phyloP scores from a whole-genome alignment of 2,113 vertebrate genomes.

The Anoura caudifer region DNA sequence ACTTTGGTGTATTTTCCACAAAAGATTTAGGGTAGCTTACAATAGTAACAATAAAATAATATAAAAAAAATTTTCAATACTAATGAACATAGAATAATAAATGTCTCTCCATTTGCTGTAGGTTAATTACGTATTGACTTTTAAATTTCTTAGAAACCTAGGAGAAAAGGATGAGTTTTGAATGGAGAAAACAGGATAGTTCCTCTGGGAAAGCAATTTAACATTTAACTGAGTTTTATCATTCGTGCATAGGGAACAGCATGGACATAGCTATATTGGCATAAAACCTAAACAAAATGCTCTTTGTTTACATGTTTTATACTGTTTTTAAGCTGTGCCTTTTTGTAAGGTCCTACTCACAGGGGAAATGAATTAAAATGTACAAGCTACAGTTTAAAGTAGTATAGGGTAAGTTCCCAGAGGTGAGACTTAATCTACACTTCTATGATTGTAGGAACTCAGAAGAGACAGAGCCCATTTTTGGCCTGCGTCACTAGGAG shows the following conservation, averaged over 20 bases:
- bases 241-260: neutral
- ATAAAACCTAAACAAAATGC: neutral
- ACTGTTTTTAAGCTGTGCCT: neutral
- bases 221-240: neutral
- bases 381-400: neutral
- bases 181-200: neutral
- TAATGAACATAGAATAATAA: neutral
- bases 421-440: neutral
- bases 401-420: neutral
- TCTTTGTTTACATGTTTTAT: slow-evolving; percentile 9
- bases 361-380: neutral
- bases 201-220: neutral
- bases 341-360: neutral
- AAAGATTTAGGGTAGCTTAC: neutral
- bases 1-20: neutral
- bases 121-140: neutral
- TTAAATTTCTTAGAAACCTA: neutral
- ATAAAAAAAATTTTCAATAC: neutral
- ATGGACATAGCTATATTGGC: neutral
- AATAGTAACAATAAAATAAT: neutral
- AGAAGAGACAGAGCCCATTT: neutral
- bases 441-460: neutral
- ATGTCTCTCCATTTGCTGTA: neutral
- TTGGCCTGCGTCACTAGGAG: neutral
- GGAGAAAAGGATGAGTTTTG: neutral